Percentiles rank a stretch among this genome's conserved stretches.
Conservation (phyloP, 2,888 invertebrate genomes). For the Saturnia pavonia region DNA sequence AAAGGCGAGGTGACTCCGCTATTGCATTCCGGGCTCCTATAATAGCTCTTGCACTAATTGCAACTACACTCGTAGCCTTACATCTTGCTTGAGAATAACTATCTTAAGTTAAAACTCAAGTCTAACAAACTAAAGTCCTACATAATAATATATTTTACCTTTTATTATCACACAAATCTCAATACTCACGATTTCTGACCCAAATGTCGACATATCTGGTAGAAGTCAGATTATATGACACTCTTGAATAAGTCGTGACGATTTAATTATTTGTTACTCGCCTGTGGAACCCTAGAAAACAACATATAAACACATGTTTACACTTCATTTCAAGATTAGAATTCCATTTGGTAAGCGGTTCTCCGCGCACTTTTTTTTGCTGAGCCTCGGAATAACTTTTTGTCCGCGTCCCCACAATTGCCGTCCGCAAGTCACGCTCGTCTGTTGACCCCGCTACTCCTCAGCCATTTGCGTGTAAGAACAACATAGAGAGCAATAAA, state of each 20-base stretch:
- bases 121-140: too few species aligned
- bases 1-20: too few species aligned
- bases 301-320: not conserved
- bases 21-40: too few species aligned
- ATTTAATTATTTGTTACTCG: not conserved
- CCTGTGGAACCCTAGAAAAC: not conserved
- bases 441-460: conserved; percentile 21
- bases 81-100: too few species aligned
- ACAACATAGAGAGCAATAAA: conserved; percentile 46
- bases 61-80: too few species aligned
- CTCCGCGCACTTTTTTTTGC: not conserved
- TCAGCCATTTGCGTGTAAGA: conserved; percentile 17
- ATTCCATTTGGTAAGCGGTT: not conserved
- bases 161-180: not conserved
- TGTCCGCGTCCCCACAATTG: conserved; percentile 3
- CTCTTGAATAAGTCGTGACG: not conserved
- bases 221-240: not conserved
- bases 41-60: too few species aligned
- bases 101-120: too few species aligned
- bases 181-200: not conserved
- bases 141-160: too few species aligned
- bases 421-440: conserved; percentile 13
- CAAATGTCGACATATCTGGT: not conserved
- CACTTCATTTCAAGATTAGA: conserved; percentile 2
- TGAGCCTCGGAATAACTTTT: not conserved